phyloP scores from a whole-genome alignment of 1,140 invertebrate genomes.

The Saccostrea cuccullata region DNA sequence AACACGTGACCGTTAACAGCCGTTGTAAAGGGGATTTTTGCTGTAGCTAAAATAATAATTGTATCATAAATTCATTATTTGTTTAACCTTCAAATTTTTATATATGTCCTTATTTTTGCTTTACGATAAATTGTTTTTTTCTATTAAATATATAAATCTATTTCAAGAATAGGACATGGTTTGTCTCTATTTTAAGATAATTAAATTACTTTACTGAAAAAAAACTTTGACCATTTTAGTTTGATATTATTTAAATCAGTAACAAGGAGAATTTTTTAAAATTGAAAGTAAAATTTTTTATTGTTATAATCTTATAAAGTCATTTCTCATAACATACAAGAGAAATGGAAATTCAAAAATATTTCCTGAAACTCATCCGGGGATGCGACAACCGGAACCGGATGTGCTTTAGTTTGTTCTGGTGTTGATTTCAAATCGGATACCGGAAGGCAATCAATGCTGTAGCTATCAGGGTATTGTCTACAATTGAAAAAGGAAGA shows the following conservation, averaged over 20 bases:
- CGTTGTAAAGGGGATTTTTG: constrained; percentile 34
- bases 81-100: not conserved
- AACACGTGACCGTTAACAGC: constrained; percentile 38
- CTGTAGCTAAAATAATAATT: constrained; percentile 17
- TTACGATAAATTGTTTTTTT: not conserved
- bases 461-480: constrained; percentile 31
- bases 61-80: not conserved
- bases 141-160: not conserved
- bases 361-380: constrained; percentile 47
- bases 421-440: constrained; percentile 40
- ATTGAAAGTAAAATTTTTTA: not conserved
- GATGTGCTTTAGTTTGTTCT: constrained; percentile 30
- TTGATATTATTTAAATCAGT: too few relatives aligned
- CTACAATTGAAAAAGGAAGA: constrained; percentile 12
- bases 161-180: not conserved
- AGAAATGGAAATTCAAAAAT: constrained; percentile 55
- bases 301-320: not conserved
- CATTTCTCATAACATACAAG: constrained; percentile 32
- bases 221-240: too few relatives aligned
- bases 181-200: too few relatives aligned
- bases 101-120: not conserved
- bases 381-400: constrained; percentile 18
- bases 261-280: too few relatives aligned
- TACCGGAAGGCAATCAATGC: constrained; percentile 41
- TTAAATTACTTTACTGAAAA: too few relatives aligned